Evolutionary conservation across 1,140 invertebrate genomes (phyloP).

Genomic region (Halesus radiatus): DNA sequence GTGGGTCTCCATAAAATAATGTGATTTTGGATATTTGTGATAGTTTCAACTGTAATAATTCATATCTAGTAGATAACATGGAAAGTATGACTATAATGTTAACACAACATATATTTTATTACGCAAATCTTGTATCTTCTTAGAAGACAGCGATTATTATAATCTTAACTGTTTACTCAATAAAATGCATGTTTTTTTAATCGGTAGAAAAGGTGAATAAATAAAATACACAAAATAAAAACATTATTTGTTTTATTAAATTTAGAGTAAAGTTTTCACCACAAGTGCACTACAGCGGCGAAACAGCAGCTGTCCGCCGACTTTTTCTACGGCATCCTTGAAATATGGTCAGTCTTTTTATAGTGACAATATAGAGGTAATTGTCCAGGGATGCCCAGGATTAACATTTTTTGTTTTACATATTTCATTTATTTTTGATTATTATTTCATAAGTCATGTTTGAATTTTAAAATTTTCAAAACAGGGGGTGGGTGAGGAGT

Average conservation of each 20-base stretch:
- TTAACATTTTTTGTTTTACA: too few species aligned
- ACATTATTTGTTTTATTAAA: constrained; percentile 16
- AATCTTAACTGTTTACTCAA: constrained; percentile 49
- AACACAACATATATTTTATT: constrained; percentile 56
- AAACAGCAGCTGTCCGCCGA: too few species aligned
- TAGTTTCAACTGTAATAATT: constrained; percentile 49
- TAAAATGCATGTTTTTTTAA: constrained; percentile 48
- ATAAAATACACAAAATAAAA: constrained; percentile 22
- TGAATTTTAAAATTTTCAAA: neutral
- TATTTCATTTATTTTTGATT: too few species aligned
- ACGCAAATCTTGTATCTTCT: constrained; percentile 48
- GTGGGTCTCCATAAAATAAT: constrained; percentile 44
- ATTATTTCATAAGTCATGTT: too few species aligned
- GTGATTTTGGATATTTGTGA: constrained; percentile 58
- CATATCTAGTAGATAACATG: constrained; percentile 37
- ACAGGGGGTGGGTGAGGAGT: too few species aligned
- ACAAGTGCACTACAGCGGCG: too few species aligned
- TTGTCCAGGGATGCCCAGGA: too few species aligned
- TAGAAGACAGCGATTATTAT: constrained; percentile 52
- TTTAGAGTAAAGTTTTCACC: too few species aligned
- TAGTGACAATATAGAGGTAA: too few species aligned
- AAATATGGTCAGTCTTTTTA: too few species aligned
- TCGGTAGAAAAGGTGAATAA: constrained; percentile 52
- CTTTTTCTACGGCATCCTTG: too few species aligned
- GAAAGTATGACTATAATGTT: constrained; percentile 33